A percentile compares a stretch with the other conserved stretches of the same genome.
Evolutionary conservation across 2,113 vertebrate genomes (phyloP).

Genomic region (Micromys minutus): DNA sequence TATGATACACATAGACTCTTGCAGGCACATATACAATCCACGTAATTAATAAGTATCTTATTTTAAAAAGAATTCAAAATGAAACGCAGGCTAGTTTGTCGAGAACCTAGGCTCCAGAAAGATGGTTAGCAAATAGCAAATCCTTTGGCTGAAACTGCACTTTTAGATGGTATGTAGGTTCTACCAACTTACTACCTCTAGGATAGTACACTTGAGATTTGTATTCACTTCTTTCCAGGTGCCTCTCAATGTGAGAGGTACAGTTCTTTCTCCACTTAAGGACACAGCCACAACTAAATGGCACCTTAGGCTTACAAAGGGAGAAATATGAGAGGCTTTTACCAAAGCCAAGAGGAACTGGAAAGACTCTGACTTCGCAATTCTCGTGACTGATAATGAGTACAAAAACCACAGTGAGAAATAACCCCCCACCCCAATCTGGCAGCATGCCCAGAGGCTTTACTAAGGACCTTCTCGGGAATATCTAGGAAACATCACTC

Average conservation of each 20-base stretch:
- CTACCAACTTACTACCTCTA: background rate
- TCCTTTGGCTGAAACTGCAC: background rate
- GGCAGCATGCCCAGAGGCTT: background rate
- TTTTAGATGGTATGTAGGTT: background rate
- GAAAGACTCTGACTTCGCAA: background rate
- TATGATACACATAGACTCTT: background rate
- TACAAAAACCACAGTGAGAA: background rate
- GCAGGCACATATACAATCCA: background rate
- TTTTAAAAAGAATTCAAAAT: background rate
- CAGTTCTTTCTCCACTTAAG: background rate
- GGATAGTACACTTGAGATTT: background rate
- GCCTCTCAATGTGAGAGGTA: background rate
- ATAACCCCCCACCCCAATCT: background rate
- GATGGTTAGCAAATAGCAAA: background rate
- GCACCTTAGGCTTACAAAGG: background rate
- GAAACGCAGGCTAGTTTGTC: background rate
- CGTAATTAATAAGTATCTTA: background rate
- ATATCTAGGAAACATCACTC: background rate
- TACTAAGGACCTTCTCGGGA: background rate
- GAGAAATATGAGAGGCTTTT: background rate
- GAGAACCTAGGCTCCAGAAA: conserved; percentile 35
- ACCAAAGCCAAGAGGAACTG: background rate
- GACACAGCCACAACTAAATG: background rate
- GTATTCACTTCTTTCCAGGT: background rate
- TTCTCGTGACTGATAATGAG: background rate